Evolutionary conservation across 2,888 invertebrate species (phyloP), one percentile per base, ranked within the genome.

Genomic region (Gastracanthus pulcherrimus): DNA sequence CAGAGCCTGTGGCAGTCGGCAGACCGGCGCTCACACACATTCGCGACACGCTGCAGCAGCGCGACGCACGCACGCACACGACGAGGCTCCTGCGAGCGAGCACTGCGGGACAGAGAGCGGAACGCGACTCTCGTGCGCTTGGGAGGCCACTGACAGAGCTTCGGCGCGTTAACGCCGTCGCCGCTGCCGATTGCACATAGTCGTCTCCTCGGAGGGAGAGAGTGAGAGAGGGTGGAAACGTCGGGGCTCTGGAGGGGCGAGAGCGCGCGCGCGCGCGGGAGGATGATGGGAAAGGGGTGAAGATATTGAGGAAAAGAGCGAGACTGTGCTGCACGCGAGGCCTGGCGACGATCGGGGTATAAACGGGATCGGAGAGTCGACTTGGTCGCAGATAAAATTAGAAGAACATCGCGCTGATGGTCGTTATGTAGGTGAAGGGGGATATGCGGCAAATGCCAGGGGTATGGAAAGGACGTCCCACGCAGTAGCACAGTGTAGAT

Each of bases 131-230:
- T 77, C 76, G 71, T 66, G 70, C 64, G 88, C 87, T 86, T 87
- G 87, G 88, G 86, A 88, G 89, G 87, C 90, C 88, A 89, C 90
- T 90, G 89, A 87, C 87, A 86, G 88, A 89, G 55, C 62, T 38
- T 16, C 83, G 81, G 60, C 80, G 51, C 76, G 67, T 77, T 69
- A n/a, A 38, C 45, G 45, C 3, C 60, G 70, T 58, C 38, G 16
- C 38, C 38, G 38, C 38, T 4, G 13, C 2, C 19, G 81, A 26
- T 84, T 71, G 80, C 77, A 81, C 84, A 83, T 9, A 38, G 6
- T 16, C 41, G 41, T 7, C 2, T 16, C n/a, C n/a, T n/a, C n/a
- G n/a, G 82, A 83, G 64, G 60, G 82, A 78, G 58, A 70, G 76
- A 41, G 85, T 83, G 70, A 76, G 83, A 81, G 78, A 72, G 72